phyloP scores from a whole-genome alignment of 2,113 vertebrate species.

The Neolamprologus variostigma region DNA sequence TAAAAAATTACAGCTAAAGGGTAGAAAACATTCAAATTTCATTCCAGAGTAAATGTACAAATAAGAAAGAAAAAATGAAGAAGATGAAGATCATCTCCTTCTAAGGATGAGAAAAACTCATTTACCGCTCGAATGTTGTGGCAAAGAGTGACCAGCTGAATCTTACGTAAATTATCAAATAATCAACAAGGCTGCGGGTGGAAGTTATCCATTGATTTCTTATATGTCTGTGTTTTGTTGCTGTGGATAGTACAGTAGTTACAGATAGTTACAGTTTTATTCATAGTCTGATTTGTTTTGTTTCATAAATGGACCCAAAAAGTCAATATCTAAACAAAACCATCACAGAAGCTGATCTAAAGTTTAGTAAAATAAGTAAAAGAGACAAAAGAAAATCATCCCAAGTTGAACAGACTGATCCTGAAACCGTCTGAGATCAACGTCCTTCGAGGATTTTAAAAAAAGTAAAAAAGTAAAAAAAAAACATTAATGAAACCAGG shows the following conservation, averaged over 20 bases:
- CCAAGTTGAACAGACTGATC: neutral
- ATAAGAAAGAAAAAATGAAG: neutral
- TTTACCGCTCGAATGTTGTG: neutral
- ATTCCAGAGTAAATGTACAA: neutral
- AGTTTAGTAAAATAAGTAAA: neutral
- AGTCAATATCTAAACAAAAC: neutral
- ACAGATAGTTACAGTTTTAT: neutral
- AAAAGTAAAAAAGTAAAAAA: neutral
- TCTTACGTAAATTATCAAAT: accelerated
- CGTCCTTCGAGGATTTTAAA: neutral
- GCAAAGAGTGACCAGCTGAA: neutral
- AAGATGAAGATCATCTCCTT: neutral
- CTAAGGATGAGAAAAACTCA: neutral
- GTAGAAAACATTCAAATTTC: neutral
- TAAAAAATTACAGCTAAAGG: neutral
- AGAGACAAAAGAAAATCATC: neutral
- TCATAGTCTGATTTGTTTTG: neutral
- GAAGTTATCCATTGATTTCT: neutral
- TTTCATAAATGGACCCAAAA: neutral
- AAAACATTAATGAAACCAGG: neutral
- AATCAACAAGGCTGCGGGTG: neutral
- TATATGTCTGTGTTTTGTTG: neutral
- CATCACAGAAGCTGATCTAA: neutral
- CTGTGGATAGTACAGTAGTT: neutral
- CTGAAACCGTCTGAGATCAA: neutral